A percentile compares a stretch with the other conserved stretches of the same genome.
Evolutionary conservation across 2,113 vertebrate species (phyloP).

Genomic region (Calyptomena viridis): DNA sequence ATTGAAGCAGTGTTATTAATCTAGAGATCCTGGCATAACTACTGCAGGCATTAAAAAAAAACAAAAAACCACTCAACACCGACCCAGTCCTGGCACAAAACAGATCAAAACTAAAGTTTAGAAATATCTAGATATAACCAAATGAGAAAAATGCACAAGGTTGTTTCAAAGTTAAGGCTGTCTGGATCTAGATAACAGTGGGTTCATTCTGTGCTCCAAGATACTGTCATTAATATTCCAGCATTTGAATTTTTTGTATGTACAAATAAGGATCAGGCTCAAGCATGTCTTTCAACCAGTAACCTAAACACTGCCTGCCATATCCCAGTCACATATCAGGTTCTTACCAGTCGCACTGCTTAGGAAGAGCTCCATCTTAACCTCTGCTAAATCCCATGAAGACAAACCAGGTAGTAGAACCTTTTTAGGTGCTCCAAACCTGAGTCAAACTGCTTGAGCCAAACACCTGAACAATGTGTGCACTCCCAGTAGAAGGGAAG

Average conservation of each 20-base stretch:
- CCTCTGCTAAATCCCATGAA: background rate
- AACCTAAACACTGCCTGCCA: background rate
- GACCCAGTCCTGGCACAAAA: background rate
- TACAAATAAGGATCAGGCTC: background rate
- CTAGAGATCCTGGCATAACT: background rate
- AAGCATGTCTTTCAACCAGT: background rate
- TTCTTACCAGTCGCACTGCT: background rate
- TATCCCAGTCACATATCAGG: background rate
- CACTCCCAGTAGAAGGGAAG: background rate
- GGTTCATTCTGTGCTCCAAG: background rate
- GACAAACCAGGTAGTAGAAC: background rate
- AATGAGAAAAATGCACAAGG: background rate
- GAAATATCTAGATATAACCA: background rate
- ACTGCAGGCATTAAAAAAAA: background rate
- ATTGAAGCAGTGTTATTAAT: background rate
- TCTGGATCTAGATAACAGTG: background rate
- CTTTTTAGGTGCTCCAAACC: background rate
- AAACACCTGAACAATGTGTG: fast-evolving
- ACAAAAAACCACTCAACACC: background rate
- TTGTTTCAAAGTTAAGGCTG: background rate
- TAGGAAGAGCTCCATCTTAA: background rate
- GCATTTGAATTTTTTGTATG: background rate
- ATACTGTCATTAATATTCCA: background rate
- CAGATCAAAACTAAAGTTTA: background rate
- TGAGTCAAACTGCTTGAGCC: background rate